Percentiles rank a stretch among this genome's conserved stretches.
Conservation (phyloP, 2,888 invertebrate species). For the Lamproptera curius region DNA sequence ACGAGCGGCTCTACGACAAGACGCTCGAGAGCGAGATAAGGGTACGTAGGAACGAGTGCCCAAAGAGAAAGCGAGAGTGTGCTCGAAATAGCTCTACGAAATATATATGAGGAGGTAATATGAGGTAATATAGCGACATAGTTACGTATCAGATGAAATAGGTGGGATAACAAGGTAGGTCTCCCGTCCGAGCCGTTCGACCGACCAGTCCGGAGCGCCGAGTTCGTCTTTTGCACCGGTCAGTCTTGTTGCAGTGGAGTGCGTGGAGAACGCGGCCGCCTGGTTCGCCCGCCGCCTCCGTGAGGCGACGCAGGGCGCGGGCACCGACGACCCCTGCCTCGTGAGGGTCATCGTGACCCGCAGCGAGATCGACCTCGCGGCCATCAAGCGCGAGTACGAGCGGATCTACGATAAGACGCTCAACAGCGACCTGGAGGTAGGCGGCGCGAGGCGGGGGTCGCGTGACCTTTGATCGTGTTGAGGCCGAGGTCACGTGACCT, state of each 20-base stretch:
- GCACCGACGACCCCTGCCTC: constrained; percentile 83
- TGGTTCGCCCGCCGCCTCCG: constrained; percentile 85
- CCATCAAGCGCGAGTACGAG: constrained; percentile 84
- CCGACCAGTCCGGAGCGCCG: not conserved
- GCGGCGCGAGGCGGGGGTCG: too few species aligned
- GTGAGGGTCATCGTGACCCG: constrained; percentile 83
- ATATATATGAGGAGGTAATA: too few species aligned
- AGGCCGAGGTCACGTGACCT: too few species aligned
- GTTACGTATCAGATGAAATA: too few species aligned
- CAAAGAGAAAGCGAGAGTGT: too few species aligned
- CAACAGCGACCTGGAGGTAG: constrained; percentile 80
- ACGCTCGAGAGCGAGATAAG: constrained; percentile 81
- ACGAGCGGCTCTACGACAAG: constrained; percentile 83
- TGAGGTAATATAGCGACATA: too few species aligned
- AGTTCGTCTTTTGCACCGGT: not conserved
- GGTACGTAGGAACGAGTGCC: constrained; percentile 76
- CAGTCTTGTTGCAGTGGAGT: constrained; percentile 79
- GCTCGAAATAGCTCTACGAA: too few species aligned
- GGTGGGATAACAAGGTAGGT: too few species aligned
- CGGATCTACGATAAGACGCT: constrained; percentile 83
- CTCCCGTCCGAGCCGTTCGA: too few species aligned
- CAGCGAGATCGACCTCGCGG: constrained; percentile 83
- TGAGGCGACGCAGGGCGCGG: constrained; percentile 81
- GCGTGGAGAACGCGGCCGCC: constrained; percentile 82
- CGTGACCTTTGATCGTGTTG: too few species aligned